Evolutionary conservation across 2,888 invertebrate genomes (phyloP), one percentile per base, ranked within the genome.

Genomic region (Tanytarsus gracilentus): DNA sequence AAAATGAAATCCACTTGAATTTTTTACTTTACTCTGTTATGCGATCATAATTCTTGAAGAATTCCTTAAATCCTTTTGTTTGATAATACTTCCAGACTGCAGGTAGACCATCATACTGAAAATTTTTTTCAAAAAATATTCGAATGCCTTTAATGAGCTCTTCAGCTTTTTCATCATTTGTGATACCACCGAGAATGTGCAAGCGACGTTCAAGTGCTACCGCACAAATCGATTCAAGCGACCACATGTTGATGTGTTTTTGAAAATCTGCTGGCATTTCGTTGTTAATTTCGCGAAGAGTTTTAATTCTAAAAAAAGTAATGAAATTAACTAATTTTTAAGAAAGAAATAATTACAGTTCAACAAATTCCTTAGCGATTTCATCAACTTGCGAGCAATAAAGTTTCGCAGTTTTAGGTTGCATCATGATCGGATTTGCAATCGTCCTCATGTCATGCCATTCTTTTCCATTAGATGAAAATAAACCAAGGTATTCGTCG

Each of bases 391-490:
- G 72, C 7, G 75, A 71, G 6, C 73, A 69, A 62, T 80, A 79
- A 0, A 76, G 67, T 66, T 76, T 76, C 0, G 78, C 72, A 40
- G 76, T 68, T 65, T 79, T 79, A 0, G 82, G 80, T 65, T 81
- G 77, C 70, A 85, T 71, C 69, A 85, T 73, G 26, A 81, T 76
- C 59, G 65, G 58, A 30, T 58, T 44, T 0, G 81, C 79, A 64
- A 79, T 80, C 2, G 77, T 77, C 21, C 83, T 73, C 60, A 82
- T 75, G 59, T 78, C 73, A 51, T 80, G 76, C 83, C 83, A 83
- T 65, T 81, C 75, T 8, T 76, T 72, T 2, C 81, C 83, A 71
- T 83, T 78, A 25, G 76, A 76, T 7, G 18, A 66, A 44, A 69
- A 68, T 18, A 69, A 62, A n/a, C 70, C 69, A 9, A 63, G 62